Evolutionary conservation across 2,113 vertebrate species (phyloP).

Genomic region (Leucosticte australis): DNA sequence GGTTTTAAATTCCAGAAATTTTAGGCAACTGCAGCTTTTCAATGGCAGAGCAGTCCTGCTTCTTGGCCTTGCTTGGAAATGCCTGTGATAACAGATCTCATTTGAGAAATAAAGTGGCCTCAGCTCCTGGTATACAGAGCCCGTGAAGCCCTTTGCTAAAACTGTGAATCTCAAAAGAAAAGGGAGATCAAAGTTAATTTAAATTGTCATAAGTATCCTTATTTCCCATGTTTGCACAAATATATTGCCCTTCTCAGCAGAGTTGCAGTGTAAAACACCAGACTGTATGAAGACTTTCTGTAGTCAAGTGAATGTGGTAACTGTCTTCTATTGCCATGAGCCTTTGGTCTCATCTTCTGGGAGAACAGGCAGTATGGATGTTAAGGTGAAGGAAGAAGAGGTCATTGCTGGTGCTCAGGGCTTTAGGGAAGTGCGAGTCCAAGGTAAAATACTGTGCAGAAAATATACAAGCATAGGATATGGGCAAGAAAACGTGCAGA

Average conservation of each 20-base stretch:
- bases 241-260: neutral
- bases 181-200: neutral
- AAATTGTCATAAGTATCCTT: neutral
- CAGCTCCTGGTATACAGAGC: neutral
- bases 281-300: neutral
- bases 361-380: neutral
- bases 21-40: conserved; percentile 14
- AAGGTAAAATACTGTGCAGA: neutral
- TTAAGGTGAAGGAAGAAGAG: neutral
- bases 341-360: neutral
- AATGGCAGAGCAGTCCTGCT: neutral
- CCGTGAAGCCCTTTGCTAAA: neutral
- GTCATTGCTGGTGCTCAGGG: neutral
- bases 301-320: neutral
- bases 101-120: conserved; percentile 7
- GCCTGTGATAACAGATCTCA: neutral
- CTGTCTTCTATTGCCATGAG: neutral
- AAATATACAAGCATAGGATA: neutral
- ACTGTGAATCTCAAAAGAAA: neutral
- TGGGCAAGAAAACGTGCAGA: neutral
- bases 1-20: conserved; percentile 15
- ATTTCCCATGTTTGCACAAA: neutral
- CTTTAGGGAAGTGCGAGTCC: neutral
- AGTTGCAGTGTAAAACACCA: neutral
- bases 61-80: conserved; percentile 21